Base-by-base conservation (phyloP, 2,888 invertebrate species). In the Eulithis prunata region DNA sequence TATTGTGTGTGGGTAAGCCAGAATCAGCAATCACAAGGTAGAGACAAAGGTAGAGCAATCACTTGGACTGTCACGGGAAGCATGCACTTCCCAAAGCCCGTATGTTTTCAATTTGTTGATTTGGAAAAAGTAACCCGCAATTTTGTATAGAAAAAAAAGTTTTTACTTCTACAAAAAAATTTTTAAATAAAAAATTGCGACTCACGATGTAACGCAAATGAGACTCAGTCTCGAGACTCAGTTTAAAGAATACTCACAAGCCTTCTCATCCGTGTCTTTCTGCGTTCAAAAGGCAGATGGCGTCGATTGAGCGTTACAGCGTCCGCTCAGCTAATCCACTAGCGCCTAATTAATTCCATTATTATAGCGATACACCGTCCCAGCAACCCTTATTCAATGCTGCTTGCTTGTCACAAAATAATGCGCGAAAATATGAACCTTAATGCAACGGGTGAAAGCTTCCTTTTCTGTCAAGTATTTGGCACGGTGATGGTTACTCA, bases 291-390 rank as follows among this genome's bases (percentile, higher is more conserved):
- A 83, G 77, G 84, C 87, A 88, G 87, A 85, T 88, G 88, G 83
- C 81, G 81, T 81, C 84, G 83, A 86, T 86, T 81, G 82, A 72
- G 75, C 79, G 78, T 81, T 84, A 83, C 78, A 82, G 78, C 80
- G 81, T 75, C 78, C 78, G 79, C 76, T 78, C 72, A 73, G 79
- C 80, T 88, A 87, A 90, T 88, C 84, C 81, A 84, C 81, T 86
- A 86, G 82, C 79, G 76, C 79, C 77, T 85, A 87, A 90, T 89
- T 89, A 87, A 88, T 84, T 80, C 75, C 75, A 80, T 84, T 84
- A 86, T 78, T 77, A 79, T 76, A 79, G 78, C 76, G 75, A 82
- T 81, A 81, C 79, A 78, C 8, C 14, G 8, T 47, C 13, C 47
- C 47, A 45, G 12, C n/a, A 6, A n/a, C 45, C 5, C 45, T n/a